Evolutionary conservation across 2,888 invertebrate species (phyloP), one percentile per base, ranked within the genome.

Genomic region (Oscheius sp.): DNA sequence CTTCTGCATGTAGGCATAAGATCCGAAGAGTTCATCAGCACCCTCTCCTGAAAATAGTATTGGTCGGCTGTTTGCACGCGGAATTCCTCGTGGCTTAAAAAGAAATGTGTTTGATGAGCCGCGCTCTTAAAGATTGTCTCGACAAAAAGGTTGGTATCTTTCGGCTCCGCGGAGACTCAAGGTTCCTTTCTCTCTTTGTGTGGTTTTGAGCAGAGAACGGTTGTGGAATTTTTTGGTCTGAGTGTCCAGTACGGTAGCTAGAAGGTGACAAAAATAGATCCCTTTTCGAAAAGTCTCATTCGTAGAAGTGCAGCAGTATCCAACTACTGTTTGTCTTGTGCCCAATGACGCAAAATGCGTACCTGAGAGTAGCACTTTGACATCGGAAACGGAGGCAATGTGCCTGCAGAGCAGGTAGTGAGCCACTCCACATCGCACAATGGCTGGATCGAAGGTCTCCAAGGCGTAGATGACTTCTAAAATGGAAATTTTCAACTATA

Each of bases 11-110:
- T 88, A 88, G 2, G 87, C 87, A 74, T 88, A 88, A 33, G 87
- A 88, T 51, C 88, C 88, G 74, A 88, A 88, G 29, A 88, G 77
- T 74, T 88, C 88, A 77, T 88, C 88, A 2, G 88, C 88, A 68
- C 88, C 88, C 78, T 88, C 88, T 59, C 88, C 86, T 83, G 70
- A 68, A 79, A 55, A 63, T 51, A 58, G 57, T 47, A 59, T 35
- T 29, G 42, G 3, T 42, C 4, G 4, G 5, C 48, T 68, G 42
- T 68, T 68, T 68, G 68, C 68, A 48, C n/a, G 55, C 63, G 63
- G 63, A 63, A 63, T 63, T 42, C 68, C 33, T 53, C 53, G 32
- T 42, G 42, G 63, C 48, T 63, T 35, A 53, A 68, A 68, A 68
- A 68, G 68, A 68, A 68, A 68, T 68, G 21, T 68, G 55, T 68